Percentiles rank a stretch among this genome's conserved stretches.
Conservation (phyloP, 2,113 vertebrate genomes). For the Psittacula cyanocephala region DNA sequence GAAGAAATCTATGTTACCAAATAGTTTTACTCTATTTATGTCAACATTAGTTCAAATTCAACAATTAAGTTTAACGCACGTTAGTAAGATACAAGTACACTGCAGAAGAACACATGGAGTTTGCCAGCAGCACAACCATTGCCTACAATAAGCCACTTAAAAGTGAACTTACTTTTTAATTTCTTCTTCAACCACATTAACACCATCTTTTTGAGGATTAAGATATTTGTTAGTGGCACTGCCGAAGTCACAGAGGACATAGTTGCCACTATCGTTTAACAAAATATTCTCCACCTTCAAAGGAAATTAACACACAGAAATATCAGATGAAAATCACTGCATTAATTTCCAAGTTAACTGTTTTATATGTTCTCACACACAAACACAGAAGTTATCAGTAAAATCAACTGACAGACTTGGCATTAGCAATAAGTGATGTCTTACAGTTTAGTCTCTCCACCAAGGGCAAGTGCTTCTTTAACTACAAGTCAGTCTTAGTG, state of each 20-base stretch:
- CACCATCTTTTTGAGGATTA: constrained; percentile 91
- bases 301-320: constrained; percentile 25
- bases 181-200: constrained; percentile 94
- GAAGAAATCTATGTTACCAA: neutral
- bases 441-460: neutral
- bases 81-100: fast-evolving
- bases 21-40: neutral
- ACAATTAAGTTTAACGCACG: neutral
- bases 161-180: constrained; percentile 89
- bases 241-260: constrained; percentile 97
- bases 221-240: constrained; percentile 93
- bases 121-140: neutral
- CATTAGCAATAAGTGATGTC: neutral
- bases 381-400: fast-evolving
- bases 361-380: fast-evolving
- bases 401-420: fast-evolving
- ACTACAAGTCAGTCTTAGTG: too few relatives aligned
- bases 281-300: constrained; percentile 95
- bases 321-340: neutral
- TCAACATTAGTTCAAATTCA: neutral
- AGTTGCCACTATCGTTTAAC: constrained; percentile 90
- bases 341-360: neutral
- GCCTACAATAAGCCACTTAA: neutral
- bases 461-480: neutral
- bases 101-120: neutral